Conservation (phyloP, 1,140 invertebrate genomes). For the Drosophila albomicans region DNA sequence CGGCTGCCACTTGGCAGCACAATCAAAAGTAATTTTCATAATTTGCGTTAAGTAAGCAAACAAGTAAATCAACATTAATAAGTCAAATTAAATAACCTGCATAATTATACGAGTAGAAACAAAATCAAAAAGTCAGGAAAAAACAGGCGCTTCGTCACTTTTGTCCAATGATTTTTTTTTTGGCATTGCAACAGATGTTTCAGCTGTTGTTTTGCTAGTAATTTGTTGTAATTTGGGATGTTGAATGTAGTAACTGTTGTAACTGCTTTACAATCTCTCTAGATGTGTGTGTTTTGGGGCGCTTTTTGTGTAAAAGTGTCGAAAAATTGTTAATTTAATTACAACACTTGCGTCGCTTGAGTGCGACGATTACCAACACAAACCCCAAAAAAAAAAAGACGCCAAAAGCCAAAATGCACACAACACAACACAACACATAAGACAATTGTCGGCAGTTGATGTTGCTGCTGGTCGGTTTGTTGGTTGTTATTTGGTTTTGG, state of each 20-base stretch:
- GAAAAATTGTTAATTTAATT: constrained; percentile 81
- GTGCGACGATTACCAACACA: constrained; percentile 78
- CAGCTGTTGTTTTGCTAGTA: constrained; percentile 28
- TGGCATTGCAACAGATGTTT: constrained; percentile 63
- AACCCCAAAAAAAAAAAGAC: constrained; percentile 23
- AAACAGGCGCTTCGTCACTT: constrained; percentile 45
- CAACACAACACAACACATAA: constrained; percentile 37
- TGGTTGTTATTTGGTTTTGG: not conserved
- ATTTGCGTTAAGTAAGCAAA: constrained; percentile 34
- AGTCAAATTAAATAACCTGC: constrained; percentile 43
- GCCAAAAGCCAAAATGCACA: constrained; percentile 47
- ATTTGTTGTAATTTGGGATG: constrained; percentile 30
- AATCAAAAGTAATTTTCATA: constrained; percentile 38
- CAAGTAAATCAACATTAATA: constrained; percentile 30
- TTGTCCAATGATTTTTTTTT: constrained; percentile 62
- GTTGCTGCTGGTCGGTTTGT: constrained; percentile 15
- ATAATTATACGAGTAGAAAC: constrained; percentile 49
- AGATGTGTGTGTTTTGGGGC: constrained; percentile 43
- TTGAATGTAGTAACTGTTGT: constrained; percentile 36
- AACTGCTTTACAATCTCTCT: constrained; percentile 56
- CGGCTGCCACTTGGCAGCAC: not conserved
- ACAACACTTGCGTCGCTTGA: constrained; percentile 79
- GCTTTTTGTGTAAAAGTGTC: constrained; percentile 61
- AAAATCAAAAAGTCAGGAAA: constrained; percentile 27
- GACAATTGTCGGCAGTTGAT: constrained; percentile 64